Conservation (phyloP, 2,113 vertebrate genomes). For the Petaurus breviceps region DNA sequence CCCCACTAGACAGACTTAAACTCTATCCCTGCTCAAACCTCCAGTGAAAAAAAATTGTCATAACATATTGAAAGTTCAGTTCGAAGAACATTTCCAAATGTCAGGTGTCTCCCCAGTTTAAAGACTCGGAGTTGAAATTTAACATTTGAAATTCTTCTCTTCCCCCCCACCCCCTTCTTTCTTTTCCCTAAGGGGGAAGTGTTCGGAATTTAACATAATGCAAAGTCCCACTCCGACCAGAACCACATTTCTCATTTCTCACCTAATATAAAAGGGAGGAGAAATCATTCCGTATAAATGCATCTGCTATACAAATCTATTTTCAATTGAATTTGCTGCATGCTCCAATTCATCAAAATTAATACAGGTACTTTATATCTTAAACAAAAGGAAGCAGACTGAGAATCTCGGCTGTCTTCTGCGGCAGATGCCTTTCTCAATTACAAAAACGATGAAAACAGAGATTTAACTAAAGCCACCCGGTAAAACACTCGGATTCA, state of each 20-base stretch:
- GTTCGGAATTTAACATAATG: constrained; percentile 77
- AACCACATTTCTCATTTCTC: constrained; percentile 75
- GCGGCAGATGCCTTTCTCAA: constrained; percentile 80
- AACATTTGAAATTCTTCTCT: constrained; percentile 58
- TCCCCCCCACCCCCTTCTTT: constrained; percentile 11
- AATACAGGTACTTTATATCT: constrained; percentile 83
- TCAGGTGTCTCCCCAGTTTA: constrained; percentile 70
- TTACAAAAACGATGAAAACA: constrained; percentile 76
- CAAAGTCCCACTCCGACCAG: constrained; percentile 82
- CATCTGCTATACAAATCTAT: constrained; percentile 77
- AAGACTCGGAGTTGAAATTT: constrained; percentile 73
- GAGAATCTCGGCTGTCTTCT: constrained; percentile 74
- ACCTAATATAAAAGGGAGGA: constrained; percentile 60
- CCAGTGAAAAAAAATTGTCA: constrained; percentile 74
- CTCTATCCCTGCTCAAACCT: constrained; percentile 69
- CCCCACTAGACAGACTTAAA: constrained; percentile 72
- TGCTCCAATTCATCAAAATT: constrained; percentile 79
- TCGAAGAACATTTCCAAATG: constrained; percentile 74
- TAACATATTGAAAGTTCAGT: constrained; percentile 74
- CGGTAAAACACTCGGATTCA: constrained; percentile 75
- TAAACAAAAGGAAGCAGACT: constrained; percentile 85
- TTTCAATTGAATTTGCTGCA: constrained; percentile 82
- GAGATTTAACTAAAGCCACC: constrained; percentile 77
- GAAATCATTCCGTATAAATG: constrained; percentile 70
- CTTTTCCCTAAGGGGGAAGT: constrained; percentile 26